phyloP scores from a whole-genome alignment of 2,113 vertebrate species.

The Chionis minor region DNA sequence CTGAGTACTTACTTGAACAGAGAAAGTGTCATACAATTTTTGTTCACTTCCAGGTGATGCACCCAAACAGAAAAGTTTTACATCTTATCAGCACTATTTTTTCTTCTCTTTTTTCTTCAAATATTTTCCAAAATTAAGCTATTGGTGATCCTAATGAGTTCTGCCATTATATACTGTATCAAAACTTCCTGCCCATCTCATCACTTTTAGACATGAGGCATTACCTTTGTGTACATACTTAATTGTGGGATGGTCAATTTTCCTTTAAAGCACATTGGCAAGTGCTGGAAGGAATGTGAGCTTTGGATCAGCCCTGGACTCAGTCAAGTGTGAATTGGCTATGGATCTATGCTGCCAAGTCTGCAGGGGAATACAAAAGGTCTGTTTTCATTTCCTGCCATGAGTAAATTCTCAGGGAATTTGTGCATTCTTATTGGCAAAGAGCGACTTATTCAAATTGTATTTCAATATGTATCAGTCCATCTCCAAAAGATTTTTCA shows the following conservation, averaged over 20 bases:
- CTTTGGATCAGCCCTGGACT: not conserved
- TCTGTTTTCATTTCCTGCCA: not conserved
- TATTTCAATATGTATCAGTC: not conserved
- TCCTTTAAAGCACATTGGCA: not conserved
- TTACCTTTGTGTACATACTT: not conserved
- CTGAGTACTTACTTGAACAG: not conserved
- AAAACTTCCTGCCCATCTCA: not conserved
- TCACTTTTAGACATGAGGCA: not conserved
- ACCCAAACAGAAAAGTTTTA: not conserved
- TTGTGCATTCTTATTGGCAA: not conserved
- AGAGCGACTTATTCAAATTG: not conserved
- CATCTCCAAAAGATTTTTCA: not conserved
- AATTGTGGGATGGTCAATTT: not conserved
- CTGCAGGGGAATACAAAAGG: not conserved
- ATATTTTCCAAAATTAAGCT: not conserved
- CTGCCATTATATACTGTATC: not conserved
- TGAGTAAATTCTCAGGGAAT: not conserved
- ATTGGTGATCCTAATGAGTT: not conserved
- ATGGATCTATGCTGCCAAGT: not conserved
- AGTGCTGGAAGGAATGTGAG: not conserved
- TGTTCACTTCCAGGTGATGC: not conserved
- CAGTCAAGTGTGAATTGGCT: not conserved
- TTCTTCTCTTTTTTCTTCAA: not conserved
- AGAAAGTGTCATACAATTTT: not conserved
- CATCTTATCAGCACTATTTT: not conserved